Conservation (phyloP, 1,140 invertebrate genomes). For the Caerostris darwini region DNA sequence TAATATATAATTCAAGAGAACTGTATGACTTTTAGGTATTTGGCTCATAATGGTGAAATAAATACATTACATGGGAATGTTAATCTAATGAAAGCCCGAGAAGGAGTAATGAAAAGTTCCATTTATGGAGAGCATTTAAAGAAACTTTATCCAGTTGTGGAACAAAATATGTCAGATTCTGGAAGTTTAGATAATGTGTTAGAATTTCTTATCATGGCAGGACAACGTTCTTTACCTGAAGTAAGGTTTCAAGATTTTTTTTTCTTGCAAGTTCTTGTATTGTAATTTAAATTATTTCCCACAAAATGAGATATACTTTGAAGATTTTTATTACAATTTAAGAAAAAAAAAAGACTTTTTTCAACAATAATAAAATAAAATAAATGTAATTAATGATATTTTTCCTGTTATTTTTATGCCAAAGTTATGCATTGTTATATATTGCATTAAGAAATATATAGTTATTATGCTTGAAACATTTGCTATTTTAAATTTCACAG, state of each 20-base stretch:
- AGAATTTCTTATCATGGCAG: conserved; percentile 97
- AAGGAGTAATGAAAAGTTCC: conserved; percentile 97
- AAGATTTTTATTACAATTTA: no score
- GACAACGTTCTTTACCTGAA: conserved; percentile 94
- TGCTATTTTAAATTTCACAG: no score
- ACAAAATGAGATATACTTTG: no score
- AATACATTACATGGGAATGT: conserved; percentile 99
- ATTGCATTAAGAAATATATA: no score
- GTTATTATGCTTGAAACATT: no score
- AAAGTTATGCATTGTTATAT: no score
- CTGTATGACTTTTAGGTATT: conserved; percentile 32
- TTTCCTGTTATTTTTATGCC: no score
- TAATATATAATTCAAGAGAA: neutral
- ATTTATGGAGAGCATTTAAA: conserved; percentile 91
- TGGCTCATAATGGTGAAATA: conserved; percentile 99
- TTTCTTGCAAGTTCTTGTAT: no score
- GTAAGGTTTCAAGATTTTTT: conserved; percentile 11
- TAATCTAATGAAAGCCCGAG: conserved; percentile 98
- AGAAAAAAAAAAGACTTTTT: no score
- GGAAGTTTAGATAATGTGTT: conserved; percentile 98
- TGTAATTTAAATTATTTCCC: no score
- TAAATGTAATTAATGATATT: no score
- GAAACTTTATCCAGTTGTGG: conserved; percentile 97
- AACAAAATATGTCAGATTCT: conserved; percentile 98
- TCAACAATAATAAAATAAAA: no score